Base-by-base conservation (phyloP, 2,888 invertebrate genomes). In the Candidula unifasciata region DNA sequence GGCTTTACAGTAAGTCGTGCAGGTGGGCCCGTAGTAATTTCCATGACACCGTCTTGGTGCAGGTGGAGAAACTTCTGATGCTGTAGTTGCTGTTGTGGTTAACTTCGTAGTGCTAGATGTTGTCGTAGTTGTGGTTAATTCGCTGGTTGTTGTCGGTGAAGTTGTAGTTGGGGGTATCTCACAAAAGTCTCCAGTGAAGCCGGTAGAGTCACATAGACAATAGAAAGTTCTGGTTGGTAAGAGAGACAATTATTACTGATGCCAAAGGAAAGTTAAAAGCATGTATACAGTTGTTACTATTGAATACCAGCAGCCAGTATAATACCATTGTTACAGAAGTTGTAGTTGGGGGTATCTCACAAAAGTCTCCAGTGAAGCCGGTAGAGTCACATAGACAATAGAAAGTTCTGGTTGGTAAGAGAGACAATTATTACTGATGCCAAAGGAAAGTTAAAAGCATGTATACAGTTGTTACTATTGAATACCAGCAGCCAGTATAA, bases 351-450 rank as follows among this genome's bases (percentile, higher is more conserved):
- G 84, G 84, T 18, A 64, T 86, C n/a, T 89, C 88, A 81, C 90
- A 90, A 5, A 66, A 52, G 10, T 83, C 80, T 6, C 89, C 90
- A n/a, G 84, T 86, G 82, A 84, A 89, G 57, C 8, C n/a, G n/a
- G 79, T 83, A 16, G 84, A 71, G 18, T 85, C 86, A 60, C 90
- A 90, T 30, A 86, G 78, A 81, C 89, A 90, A 82, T 86, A 87
- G 81, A 86, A 88, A 1, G 83, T 57, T 30, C 77, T 77, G 10
- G 10, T n/a, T 24, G 60, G 60, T 60, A 18, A 60, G n/a, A 24
- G 8, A 60, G 60, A n/a, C 24, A n/a, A 16, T 60, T 18, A 60
- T 24, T 10, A 57, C 10, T 44, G 44, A 10, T 44, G 44, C 30
- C 27, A 13, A 79, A 30, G 1, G 64, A 21, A n/a, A 64, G n/a